Evolutionary conservation across 2,113 vertebrate species (phyloP), one percentile per base, ranked within the genome.

Genomic region (Leucopsar rothschildi): DNA sequence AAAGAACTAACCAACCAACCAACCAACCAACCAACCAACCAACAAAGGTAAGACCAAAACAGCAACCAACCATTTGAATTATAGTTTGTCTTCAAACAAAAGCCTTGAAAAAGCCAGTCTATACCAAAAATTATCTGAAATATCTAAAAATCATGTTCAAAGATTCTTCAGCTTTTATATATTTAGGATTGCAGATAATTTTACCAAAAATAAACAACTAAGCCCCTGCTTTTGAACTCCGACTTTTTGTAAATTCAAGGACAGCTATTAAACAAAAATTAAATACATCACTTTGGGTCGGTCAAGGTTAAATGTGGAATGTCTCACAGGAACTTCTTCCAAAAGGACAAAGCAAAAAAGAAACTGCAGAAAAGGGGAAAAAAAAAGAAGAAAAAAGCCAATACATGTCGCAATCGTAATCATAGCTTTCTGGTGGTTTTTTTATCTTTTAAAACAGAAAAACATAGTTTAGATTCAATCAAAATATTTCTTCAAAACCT

Each of bases 351-450:
- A 24, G 28, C 57, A 85, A 92, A 95, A 65, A 31, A 76, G 49
- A 89, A 95, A 89, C 70, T 76, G 79, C 45, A 85, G 37, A 33
- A 83, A 73, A 64, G 10, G 5, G 6, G 5, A 5, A 4, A 19
- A 12, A 53, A 21, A 29, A 44, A 15, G 11, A 24, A 45, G 13
- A 4, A 59, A 64, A 63, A 28, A 33, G 24, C 42, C 25, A 84
- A 70, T 22, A 61, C 13, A 82, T 91, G 85, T 92, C 93, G 65
- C 49, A 92, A 45, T 91, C 86, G 91, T 92, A 97, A 92, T 95
- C 45, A 93, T 92, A 95, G 86, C 69, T 79, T 87, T 91, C 75
- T 60, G 33, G 47, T 83, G 24, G 1, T 22, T 68, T 57, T 57
- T 72, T 73, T 73, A 31, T 77, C 75, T 86, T 92, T 92, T 81